Percentiles rank a stretch among this genome's conserved stretches.
phyloP scores from a whole-genome alignment of 2,797 vertebrate species.

The Microctenopoma stevenorrisi region DNA sequence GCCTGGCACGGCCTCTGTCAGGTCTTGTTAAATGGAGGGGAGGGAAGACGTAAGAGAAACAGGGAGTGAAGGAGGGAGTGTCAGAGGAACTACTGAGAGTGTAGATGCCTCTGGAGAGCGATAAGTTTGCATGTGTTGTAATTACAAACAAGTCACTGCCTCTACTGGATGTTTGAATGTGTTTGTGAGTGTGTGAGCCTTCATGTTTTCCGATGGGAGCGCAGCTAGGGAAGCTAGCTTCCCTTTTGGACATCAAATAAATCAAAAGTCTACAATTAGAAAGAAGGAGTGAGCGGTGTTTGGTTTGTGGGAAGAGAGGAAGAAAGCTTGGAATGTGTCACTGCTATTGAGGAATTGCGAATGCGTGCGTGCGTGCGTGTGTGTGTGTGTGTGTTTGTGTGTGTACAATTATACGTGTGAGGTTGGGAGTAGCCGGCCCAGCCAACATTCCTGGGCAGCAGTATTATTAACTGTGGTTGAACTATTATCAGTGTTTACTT shows the following conservation, averaged over 20 bases:
- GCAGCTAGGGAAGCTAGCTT: constrained; percentile 61
- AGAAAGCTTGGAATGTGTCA: constrained; percentile 79
- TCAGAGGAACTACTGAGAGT: constrained; percentile 46
- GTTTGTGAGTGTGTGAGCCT: constrained; percentile 37
- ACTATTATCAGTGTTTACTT: constrained; percentile 80
- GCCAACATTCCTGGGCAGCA: constrained; percentile 75
- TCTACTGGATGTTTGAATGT: constrained; percentile 27
- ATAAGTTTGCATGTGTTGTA: constrained; percentile 63
- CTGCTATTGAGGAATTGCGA: constrained; percentile 72
- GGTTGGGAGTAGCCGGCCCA: constrained; percentile 71
- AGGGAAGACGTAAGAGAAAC: constrained; percentile 24
- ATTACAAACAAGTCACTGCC: constrained; percentile 64
- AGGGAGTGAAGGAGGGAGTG: constrained; percentile 39
- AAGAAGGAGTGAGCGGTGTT: constrained; percentile 74
- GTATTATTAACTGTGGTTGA: constrained; percentile 78
- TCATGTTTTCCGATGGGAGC: constrained; percentile 73
- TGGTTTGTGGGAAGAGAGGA: constrained; percentile 80
- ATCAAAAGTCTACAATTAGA: constrained; percentile 81
- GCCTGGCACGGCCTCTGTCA: constrained; percentile 34
- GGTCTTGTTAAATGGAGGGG: constrained; percentile 40
- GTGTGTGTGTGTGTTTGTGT: constrained; percentile 21
- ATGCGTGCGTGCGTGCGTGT: constrained; percentile 1
- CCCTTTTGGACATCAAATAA: constrained; percentile 72
- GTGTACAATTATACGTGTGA: constrained; percentile 68
- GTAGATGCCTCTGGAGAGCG: constrained; percentile 57